These are phyloP conservation scores for Acrossocheilus wenchowensis DNA, from an alignment of 2,797 vertebrate genomes.

Conservation along the genomic window DNA sequence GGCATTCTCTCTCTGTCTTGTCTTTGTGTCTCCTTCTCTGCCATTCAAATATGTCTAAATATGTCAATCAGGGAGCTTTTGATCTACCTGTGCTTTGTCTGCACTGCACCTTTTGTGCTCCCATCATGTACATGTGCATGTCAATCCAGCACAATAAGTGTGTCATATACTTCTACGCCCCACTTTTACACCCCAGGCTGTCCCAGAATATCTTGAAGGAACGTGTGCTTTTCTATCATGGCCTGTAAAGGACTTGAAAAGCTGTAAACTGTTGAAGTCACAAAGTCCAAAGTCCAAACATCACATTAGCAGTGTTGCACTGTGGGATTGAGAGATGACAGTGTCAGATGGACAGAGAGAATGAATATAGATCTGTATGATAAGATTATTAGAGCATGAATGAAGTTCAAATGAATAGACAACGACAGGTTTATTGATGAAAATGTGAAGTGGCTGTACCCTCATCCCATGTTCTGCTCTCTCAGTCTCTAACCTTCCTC, in stretches of 20 bases:
- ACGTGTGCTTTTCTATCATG: background rate
- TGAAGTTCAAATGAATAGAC: constrained; percentile 4
- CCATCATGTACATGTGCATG: background rate
- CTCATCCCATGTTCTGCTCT: constrained; percentile 27
- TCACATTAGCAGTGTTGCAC: constrained; percentile 12
- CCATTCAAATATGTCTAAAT: background rate
- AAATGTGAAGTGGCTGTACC: constrained; percentile 15
- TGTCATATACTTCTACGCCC: constrained; percentile 9
- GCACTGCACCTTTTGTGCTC: constrained; percentile 27
- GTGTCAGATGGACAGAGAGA: background rate
- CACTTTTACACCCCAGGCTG: constrained; percentile 1
- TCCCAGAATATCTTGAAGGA: background rate
- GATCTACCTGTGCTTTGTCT: constrained; percentile 46
- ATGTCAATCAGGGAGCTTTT: constrained; percentile 36
- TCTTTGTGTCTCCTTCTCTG: constrained; percentile 16
- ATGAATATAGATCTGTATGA: constrained; percentile 31
- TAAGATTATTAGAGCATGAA: constrained; percentile 38
- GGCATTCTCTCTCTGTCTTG: constrained; percentile 6
- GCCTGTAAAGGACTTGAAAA: constrained; percentile 25
- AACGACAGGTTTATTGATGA: constrained; percentile 19
- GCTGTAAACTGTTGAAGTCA: constrained; percentile 24
- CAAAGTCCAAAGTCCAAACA: background rate
- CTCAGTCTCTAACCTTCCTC: background rate
- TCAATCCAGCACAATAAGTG: constrained; percentile 12
- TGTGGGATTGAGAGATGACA: background rate